Conservation (phyloP, 2,888 invertebrate genomes). For the Drosophila falleni region DNA sequence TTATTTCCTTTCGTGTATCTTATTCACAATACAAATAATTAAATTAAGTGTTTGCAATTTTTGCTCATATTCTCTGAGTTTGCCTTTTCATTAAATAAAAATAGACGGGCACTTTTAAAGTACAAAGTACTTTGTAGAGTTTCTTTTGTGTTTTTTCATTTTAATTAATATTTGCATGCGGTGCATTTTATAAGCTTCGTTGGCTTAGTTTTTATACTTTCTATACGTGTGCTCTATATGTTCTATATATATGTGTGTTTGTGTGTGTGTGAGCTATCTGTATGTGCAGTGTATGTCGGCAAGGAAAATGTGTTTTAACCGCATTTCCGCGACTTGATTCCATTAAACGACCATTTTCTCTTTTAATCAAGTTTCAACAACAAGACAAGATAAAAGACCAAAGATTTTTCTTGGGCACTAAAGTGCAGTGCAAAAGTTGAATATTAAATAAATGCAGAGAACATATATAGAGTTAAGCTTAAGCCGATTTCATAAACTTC, state of each 20-base stretch:
- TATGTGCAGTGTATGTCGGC: neutral
- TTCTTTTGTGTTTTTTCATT: constrained; percentile 4
- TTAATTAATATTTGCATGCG: constrained; percentile 33
- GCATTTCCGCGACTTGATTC: constrained; percentile 52
- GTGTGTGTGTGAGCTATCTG: constrained; percentile 11
- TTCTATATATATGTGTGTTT: constrained; percentile 24
- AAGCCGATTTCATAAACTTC: constrained; percentile 7
- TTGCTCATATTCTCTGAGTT: neutral
- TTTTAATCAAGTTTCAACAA: constrained; percentile 37
- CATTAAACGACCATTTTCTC: constrained; percentile 45
- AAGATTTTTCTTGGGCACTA: constrained; percentile 3
- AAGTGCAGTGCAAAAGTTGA: constrained; percentile 8
- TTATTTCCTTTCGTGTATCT: too few species aligned
- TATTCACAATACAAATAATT: too few species aligned
- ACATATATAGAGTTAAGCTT: neutral
- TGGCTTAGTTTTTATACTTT: constrained; percentile 22
- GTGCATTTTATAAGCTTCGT: constrained; percentile 32
- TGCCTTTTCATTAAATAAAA: constrained; percentile 4
- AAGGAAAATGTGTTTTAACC: constrained; percentile 21
- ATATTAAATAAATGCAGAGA: constrained; percentile 5
- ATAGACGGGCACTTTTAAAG: constrained; percentile 13
- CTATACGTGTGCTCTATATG: constrained; percentile 1
- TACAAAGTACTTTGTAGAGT: neutral
- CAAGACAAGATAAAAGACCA: neutral
- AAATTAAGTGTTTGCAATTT: too few species aligned